Base-by-base conservation (phyloP, 2,888 invertebrate species). In the Salticus scenicus region DNA sequence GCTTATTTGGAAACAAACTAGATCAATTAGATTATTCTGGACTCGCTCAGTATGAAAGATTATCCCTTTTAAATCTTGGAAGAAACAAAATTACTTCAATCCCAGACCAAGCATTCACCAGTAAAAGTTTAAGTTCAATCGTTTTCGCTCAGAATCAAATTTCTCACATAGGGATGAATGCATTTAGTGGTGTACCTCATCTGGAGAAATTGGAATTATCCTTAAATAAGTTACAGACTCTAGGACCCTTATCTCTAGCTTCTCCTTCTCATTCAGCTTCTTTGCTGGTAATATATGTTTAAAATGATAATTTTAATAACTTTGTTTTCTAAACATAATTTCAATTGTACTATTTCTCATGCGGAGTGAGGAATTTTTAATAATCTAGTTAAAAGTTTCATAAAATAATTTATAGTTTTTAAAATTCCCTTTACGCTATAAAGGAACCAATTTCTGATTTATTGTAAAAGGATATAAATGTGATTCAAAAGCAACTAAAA, bases 1-100 rank as follows among this genome's bases (percentile, higher is more conserved):
- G 87, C 71, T 66, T 87, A 8, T 87, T 78, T 67, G 83, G 83
- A 30, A 87, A 87, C 70, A 78, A 87, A 24, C 63, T 87, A 0
- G 42, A 66, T 28, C 42, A 37, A 10, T 73, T 87, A 24, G 33
- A 33, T 4, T 86, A 33, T 51, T 24, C 28, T 12, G 69, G 10
- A 20, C 51, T 80, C 7, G 31, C 28, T 20, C 17, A 20, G 5
- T 80, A 63, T 20, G 57, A 72, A 57, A 69, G 24, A 4, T 57
- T 86, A 0, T 20, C 51, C 1, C 27, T 57, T 12, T 37, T 86
- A 57, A 86, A 86, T 72, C 28, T 86, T 1, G 86, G 86, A 12
- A 71, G 57, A 33, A 86, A 86, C n/a, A 2, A n/a, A 14, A 67
- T 86, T 7, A 69, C 74, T 17, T 51, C 66, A 33, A 75, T 86